Conservation (phyloP, 2,888 invertebrate genomes). For the Myathropa florea region DNA sequence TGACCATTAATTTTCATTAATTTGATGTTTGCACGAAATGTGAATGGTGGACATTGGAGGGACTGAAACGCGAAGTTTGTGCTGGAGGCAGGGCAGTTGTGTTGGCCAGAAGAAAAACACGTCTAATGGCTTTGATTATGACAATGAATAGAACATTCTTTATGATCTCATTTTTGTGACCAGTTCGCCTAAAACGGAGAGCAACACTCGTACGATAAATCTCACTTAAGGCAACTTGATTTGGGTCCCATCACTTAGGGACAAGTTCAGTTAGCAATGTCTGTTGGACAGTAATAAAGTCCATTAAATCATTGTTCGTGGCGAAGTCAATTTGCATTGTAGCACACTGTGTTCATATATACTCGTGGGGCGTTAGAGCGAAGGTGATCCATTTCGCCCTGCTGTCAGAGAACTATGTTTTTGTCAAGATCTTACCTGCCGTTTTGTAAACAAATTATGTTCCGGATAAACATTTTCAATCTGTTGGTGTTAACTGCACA, state of each 20-base stretch:
- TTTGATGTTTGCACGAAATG: slow-evolving; percentile 49
- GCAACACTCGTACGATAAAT: not conserved
- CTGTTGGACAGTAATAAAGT: too few relatives aligned
- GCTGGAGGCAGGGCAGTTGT: not conserved
- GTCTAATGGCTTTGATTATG: not conserved
- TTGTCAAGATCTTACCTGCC: too few relatives aligned
- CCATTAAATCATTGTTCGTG: too few relatives aligned
- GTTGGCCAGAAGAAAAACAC: slow-evolving; percentile 1
- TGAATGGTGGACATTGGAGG: not conserved
- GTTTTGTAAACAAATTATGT: too few relatives aligned
- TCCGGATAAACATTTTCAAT: too few relatives aligned
- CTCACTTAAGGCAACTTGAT: not conserved
- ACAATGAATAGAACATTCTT: slow-evolving; percentile 3
- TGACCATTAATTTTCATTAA: slow-evolving; percentile 60
- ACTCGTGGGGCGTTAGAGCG: not conserved
- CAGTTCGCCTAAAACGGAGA: not conserved
- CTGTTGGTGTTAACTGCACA: too few relatives aligned
- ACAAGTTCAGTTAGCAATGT: not conserved
- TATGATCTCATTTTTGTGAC: not conserved
- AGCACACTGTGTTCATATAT: too few relatives aligned
- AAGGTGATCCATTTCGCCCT: not conserved
- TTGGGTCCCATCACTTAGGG: not conserved
- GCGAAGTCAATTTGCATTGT: not conserved
- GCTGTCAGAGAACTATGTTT: too few relatives aligned
- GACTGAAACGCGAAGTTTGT: not conserved